Base-by-base conservation (phyloP, 2,888 invertebrate species). In the Yponomeuta evonymella region DNA sequence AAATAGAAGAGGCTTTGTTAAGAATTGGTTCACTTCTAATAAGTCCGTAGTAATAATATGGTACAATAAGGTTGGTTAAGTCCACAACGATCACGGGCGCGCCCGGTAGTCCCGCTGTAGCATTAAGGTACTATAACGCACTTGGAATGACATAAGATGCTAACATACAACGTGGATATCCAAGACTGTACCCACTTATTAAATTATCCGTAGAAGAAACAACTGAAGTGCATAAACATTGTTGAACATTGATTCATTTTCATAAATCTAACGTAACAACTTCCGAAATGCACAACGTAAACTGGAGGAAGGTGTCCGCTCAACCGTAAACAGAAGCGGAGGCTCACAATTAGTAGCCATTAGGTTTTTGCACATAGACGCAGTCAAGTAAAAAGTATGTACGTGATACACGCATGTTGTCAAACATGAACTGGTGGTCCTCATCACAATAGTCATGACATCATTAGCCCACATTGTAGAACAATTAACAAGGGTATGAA, bases 381-480 rank as follows among this genome's bases (percentile, higher is more conserved):
- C 76, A 73, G 73, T 78, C 75, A 76, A 76, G 75, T 76, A 73
- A 75, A 75, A 78, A 76, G 75, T 73, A 43, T 43, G 75, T 74
- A 77, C 78, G 75, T 79, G 78, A 76, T 72, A 77, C 78, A 78
- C 77, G 77, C 75, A 9, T 29, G n/a, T 29, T 30, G 64, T 29
- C 11, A n/a, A 64, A 64, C 29, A 23, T 30, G 64, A 23, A 23
- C 12, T 15, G 4, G 51, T 58, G 51, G 51, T 58, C 51, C 12
- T 58, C 51, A 58, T 58, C 2, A 65, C 30, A 30, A 65, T 29
- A 65, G 12, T 30, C 65, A 33, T 43, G 36, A 67, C 15, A n/a
- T 67, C 43, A 36, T 67, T 43, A 36, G 67, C 33, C 67, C 67
- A 67, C 64, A 43, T 66, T 65, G n/a, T 36, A 67, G 23, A 4